phyloP scores from a whole-genome alignment of 2,797 vertebrate genomes.

The Sorex maritimensis region DNA sequence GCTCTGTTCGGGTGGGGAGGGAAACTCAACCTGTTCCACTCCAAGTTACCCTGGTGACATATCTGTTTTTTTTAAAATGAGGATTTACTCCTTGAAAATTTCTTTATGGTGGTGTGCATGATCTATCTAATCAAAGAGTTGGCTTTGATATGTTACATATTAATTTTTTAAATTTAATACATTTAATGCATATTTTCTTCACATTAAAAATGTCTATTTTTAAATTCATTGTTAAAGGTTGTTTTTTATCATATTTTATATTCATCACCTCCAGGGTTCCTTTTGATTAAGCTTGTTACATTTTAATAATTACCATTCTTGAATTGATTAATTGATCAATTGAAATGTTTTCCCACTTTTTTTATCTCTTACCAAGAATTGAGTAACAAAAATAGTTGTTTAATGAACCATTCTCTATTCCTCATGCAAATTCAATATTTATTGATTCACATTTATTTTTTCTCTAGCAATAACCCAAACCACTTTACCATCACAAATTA shows the following conservation, averaged over 20 bases:
- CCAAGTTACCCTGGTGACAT: too few relatives aligned
- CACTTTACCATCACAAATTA: background rate
- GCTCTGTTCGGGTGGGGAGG: too few relatives aligned
- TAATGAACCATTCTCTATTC: background rate
- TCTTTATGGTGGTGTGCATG: too few relatives aligned
- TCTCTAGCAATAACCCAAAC: background rate
- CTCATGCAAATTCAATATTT: background rate
- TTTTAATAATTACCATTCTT: background rate
- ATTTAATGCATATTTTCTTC: too few relatives aligned
- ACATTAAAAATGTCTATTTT: background rate
- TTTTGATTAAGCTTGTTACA: background rate
- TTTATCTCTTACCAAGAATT: background rate
- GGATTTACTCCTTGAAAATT: too few relatives aligned
- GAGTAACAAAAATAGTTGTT: background rate
- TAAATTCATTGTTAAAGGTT: background rate
- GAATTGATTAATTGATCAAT: background rate
- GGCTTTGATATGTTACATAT: too few relatives aligned
- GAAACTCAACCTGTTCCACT: too few relatives aligned
- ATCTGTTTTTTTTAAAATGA: too few relatives aligned
- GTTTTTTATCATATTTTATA: slow-evolving; percentile 50
- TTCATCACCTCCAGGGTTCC: slow-evolving; percentile 14
- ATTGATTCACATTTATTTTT: slow-evolving; percentile 18
- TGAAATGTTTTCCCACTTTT: background rate
- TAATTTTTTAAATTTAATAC: too few relatives aligned
- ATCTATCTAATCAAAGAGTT: too few relatives aligned